A percentile compares a stretch with the other conserved stretches of the same genome.
Evolutionary conservation across 2,797 vertebrate genomes (phyloP).

Genomic region (Gambelia wislizenii): DNA sequence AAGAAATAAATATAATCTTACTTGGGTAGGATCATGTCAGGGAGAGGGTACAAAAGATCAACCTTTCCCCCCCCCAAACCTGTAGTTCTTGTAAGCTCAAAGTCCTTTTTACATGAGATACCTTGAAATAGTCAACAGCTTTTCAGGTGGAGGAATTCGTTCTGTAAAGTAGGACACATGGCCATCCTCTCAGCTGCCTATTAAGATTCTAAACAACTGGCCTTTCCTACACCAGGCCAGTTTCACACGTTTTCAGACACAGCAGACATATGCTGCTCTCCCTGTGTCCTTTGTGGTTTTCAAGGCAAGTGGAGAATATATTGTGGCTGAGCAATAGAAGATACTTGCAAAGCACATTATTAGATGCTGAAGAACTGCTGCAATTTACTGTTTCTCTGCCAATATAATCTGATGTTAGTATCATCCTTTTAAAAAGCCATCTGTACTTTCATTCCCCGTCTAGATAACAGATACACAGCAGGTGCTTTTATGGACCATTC

Average conservation of each 20-base stretch:
- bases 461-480: conserved; percentile 12
- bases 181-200: too few species aligned
- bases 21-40: too few species aligned
- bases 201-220: too few species aligned
- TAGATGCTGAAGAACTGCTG: conserved; percentile 46
- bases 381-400: conserved; percentile 38
- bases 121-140: too few species aligned
- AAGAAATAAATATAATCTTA: too few species aligned
- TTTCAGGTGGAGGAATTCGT: too few species aligned
- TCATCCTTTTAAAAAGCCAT: background rate
- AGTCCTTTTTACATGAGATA: too few species aligned
- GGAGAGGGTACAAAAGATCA: too few species aligned
- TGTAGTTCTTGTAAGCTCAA: too few species aligned
- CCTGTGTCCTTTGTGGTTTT: conserved; percentile 50
- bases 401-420: conserved; percentile 45
- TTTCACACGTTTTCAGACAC: conserved; percentile 37
- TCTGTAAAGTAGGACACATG: too few species aligned
- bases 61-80: too few species aligned
- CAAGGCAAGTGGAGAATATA: conserved; percentile 54
- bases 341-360: conserved; percentile 51
- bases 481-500: conserved; percentile 51
- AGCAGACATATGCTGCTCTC: background rate
- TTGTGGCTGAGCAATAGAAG: conserved; percentile 60
- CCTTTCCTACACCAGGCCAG: too few species aligned
- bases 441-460: conserved; percentile 40